Evolutionary conservation across 37 sponge, comb jelly and placozoan genomes (phyloP).

Genomic region (Beroe forskalii): DNA sequence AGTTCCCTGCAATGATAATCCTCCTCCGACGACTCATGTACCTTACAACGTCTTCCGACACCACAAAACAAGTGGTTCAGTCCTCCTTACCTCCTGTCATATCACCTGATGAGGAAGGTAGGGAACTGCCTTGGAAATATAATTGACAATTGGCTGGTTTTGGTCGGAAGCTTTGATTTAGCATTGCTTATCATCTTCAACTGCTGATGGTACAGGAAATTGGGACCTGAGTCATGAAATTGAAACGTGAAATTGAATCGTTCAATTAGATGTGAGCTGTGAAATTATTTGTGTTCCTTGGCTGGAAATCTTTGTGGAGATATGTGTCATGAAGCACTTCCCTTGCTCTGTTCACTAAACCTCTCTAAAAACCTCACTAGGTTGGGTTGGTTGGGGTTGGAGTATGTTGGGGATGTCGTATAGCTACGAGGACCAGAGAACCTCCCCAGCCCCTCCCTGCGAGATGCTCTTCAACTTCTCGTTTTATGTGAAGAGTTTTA

Average conservation of each 20-base stretch:
- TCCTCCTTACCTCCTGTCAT: slow-evolving; percentile 32
- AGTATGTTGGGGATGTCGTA: slow-evolving; percentile 37
- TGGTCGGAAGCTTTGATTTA: too few species aligned
- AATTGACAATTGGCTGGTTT: too few species aligned
- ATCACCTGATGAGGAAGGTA: slow-evolving; percentile 57
- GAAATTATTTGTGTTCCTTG: too few species aligned
- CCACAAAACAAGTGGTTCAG: slow-evolving; percentile 61
- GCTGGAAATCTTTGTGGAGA: too few species aligned
- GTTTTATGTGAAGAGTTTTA: slow-evolving; percentile 42
- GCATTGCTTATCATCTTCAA: too few species aligned
- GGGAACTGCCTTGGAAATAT: too few species aligned
- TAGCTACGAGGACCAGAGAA: not conserved
- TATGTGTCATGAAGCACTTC: not conserved
- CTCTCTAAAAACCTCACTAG: not conserved
- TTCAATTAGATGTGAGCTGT: too few species aligned
- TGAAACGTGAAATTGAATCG: too few species aligned
- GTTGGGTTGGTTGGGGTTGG: slow-evolving; percentile 64
- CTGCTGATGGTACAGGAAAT: too few species aligned
- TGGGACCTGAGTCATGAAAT: too few species aligned
- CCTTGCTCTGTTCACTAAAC: not conserved
- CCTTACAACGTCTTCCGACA: slow-evolving; percentile 9
- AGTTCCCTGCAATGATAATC: slow-evolving; percentile 63
- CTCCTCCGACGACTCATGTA: slow-evolving; percentile 31
- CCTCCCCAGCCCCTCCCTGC: slow-evolving; percentile 44
- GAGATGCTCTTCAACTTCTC: slow-evolving; percentile 65